A percentile compares a stretch with the other conserved stretches of the same genome.
Evolutionary conservation across 2,888 invertebrate species (phyloP).

Genomic region (Embidobia sp.): DNA sequence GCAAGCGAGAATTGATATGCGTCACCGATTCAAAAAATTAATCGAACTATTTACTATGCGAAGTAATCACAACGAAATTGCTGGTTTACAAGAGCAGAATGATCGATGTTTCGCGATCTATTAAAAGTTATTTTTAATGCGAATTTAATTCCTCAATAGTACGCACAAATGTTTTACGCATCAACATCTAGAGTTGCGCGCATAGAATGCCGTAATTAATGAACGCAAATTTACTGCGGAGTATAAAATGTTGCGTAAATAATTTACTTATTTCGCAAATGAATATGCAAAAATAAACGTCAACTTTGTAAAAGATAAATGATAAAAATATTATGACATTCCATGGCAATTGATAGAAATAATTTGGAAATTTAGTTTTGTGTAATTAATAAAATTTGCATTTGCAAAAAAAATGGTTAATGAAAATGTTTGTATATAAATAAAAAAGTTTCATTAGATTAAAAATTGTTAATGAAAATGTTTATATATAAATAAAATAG

Average conservation of each 20-base stretch:
- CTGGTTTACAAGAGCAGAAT: not conserved
- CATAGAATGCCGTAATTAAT: constrained; percentile 10
- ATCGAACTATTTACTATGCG: not conserved
- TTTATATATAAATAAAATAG: too few species aligned
- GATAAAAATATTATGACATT: too few species aligned
- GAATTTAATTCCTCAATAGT: not conserved
- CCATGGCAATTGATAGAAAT: too few species aligned
- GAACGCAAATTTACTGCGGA: not conserved
- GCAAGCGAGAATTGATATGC: not conserved
- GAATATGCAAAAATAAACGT: too few species aligned
- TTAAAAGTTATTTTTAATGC: constrained; percentile 10
- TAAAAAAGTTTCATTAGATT: too few species aligned
- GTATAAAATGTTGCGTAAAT: not conserved
- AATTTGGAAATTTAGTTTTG: too few species aligned
- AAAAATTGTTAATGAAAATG: too few species aligned
- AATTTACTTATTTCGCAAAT: too few species aligned
- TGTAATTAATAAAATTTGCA: too few species aligned
- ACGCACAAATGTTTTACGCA: constrained; percentile 8
- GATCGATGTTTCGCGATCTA: not conserved
- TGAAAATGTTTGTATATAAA: too few species aligned
- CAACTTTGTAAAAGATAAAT: too few species aligned
- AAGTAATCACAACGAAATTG: not conserved
- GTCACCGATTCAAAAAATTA: not conserved
- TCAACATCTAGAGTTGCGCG: not conserved
- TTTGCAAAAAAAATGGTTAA: too few species aligned